Evolutionary conservation across 2,113 vertebrate species (phyloP), one percentile per base, ranked within the genome.

Genomic region (Trematomus loennbergii): DNA sequence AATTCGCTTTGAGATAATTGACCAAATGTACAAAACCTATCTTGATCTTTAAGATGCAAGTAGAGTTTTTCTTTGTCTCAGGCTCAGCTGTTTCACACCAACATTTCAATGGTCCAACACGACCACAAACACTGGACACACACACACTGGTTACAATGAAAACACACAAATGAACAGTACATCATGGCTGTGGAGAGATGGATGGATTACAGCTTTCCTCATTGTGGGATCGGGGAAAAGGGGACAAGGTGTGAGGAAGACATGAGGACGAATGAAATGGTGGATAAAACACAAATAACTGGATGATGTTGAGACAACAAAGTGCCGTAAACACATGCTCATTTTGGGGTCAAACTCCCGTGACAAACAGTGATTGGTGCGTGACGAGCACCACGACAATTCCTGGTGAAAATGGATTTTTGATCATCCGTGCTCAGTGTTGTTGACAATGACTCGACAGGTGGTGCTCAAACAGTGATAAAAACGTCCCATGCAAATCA

Each of bases 401-500:
- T 85, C 72, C 67, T 81, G 20, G 57, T 48, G 54, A 60, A 49
- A 58, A 45, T 20, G 46, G 7, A 12, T 2, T 53, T 53, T 9
- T 52, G 48, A 54, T 79, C 25, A 49, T 59, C 33, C 17, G 69
- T 86, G 88, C 76, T 78, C 50, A 60, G 87, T 85, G 84, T 60
- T 74, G 10, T 69, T 17, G 43, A 50, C 79, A 76, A 57, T 58
- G 77, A 92, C 59, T 65, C 29, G 75, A 90, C 72, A 65, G 71
- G 72, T 73, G 63, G 69, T 90, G 83, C 79, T 81, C 65, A 72
- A 3, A 82, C 67, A 69, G 60, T 84, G 82, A 81, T 13, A 86
- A 61, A 61, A 78, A 78, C 4, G 25, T 83, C 58, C 46, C 93
- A 95, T 95, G 94, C 94, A 94, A 91, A 94, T 94, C 91, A 93